These are phyloP conservation scores for Rhynchophorus ferrugineus DNA, from an alignment of 1,140 invertebrate genomes.

Conservation along the genomic window DNA sequence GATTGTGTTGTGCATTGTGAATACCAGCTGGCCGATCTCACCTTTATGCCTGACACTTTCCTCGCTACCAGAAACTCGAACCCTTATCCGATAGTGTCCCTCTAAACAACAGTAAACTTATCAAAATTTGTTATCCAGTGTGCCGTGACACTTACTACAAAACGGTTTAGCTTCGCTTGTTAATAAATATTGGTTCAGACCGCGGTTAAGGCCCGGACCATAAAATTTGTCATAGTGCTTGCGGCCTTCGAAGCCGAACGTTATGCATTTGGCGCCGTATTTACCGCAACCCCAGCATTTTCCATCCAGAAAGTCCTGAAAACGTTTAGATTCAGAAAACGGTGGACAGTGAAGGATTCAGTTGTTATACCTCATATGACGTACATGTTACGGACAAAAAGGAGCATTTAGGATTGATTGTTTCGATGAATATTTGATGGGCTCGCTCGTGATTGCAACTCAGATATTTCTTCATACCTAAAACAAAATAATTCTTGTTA, in stretches of 20 bases:
- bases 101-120: conserved; percentile 44
- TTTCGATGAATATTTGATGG: conserved; percentile 79
- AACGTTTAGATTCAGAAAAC: conserved; percentile 12
- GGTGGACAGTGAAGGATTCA: conserved; percentile 1
- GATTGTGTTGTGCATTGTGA: conserved; percentile 56
- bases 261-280: conserved; percentile 56
- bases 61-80: conserved; percentile 64
- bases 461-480: conserved; percentile 65
- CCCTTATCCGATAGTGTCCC: conserved; percentile 64
- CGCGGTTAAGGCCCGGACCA: conserved; percentile 33
- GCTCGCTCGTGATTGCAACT: conserved; percentile 81
- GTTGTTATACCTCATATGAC: conserved; percentile 55
- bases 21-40: conserved; percentile 63
- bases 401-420: conserved; percentile 65
- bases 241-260: conserved; percentile 58
- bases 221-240: conserved; percentile 44
- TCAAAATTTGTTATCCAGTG: neutral
- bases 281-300: conserved; percentile 65
- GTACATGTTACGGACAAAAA: conserved; percentile 70
- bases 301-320: conserved; percentile 60
- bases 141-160: conserved; percentile 58
- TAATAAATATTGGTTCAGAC: conserved; percentile 60
- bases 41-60: conserved; percentile 66
- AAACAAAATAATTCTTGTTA: too few relatives aligned
- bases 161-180: conserved; percentile 60